Evolutionary conservation across 2,113 vertebrate species (phyloP).

Genomic region (Hemibagrus wyckioides): DNA sequence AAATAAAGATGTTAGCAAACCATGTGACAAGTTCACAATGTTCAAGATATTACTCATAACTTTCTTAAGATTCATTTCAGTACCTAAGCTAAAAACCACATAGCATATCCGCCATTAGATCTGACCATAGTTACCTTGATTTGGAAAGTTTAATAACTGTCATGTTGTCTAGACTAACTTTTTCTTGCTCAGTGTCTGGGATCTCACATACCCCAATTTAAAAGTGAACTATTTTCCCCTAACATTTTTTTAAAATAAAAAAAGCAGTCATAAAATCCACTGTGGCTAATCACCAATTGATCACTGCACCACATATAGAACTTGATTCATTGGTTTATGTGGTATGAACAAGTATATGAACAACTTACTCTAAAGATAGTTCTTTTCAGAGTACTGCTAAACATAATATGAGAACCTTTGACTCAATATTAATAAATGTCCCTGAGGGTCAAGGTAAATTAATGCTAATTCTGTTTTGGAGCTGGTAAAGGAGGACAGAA

Average conservation of each 20-base stretch:
- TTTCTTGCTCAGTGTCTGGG: neutral
- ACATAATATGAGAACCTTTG: too few relatives aligned
- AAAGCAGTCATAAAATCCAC: neutral
- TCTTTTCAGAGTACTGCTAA: neutral
- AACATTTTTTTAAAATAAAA: too few relatives aligned
- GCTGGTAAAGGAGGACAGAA: neutral
- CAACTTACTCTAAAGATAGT: neutral
- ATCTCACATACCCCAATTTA: neutral
- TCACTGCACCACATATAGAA: neutral
- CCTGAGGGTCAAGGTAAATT: neutral
- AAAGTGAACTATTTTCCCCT: neutral
- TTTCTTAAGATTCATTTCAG: neutral
- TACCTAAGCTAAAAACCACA: neutral
- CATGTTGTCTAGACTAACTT: neutral
- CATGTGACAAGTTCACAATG: slow-evolving; percentile 5
- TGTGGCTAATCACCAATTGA: neutral
- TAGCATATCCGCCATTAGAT: neutral
- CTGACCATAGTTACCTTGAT: neutral
- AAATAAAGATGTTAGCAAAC: slow-evolving; percentile 31
- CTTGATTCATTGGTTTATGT: neutral
- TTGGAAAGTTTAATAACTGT: neutral
- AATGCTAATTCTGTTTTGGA: neutral
- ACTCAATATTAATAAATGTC: neutral
- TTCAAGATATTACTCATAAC: neutral
- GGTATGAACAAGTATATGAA: neutral